These are phyloP conservation scores for Hyphantria cunea DNA, from an alignment of 1,140 invertebrate genomes.

Conservation along the genomic window DNA sequence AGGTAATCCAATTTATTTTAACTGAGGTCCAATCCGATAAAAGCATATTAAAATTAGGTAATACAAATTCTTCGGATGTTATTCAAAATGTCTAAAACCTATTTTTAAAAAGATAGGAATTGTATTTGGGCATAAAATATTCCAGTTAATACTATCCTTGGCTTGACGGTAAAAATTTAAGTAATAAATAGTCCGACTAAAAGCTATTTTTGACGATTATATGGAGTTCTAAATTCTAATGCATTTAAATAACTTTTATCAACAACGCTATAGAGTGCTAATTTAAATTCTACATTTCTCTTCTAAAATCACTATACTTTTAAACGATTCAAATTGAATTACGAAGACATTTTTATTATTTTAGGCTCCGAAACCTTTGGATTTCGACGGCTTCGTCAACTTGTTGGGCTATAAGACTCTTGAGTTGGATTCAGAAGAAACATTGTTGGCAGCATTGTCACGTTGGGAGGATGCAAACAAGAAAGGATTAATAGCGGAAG, in stretches of 20 bases:
- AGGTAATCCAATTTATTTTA: slow-evolving; percentile 32
- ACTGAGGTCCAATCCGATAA: slow-evolving; percentile 14
- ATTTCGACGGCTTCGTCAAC: slow-evolving; percentile 84
- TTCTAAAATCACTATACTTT: no score
- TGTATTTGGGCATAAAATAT: no score
- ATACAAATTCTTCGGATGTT: not conserved
- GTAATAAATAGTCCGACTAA: no score
- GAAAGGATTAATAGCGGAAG: slow-evolving; percentile 82
- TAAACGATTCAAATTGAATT: no score
- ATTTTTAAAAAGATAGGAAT: not conserved
- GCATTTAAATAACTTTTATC: no score
- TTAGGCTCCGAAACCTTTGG: slow-evolving; percentile 81
- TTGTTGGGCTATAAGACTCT: slow-evolving; percentile 83
- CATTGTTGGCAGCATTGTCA: slow-evolving; percentile 82
- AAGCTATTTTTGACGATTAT: no score
- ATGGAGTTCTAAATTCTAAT: no score
- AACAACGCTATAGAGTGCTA: no score
- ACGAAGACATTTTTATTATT: slow-evolving; percentile 23
- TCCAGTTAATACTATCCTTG: no score
- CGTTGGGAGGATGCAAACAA: slow-evolving; percentile 84
- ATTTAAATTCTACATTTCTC: no score
- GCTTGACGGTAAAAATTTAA: not conserved
- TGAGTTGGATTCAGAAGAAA: slow-evolving; percentile 84
- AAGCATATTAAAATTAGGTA: slow-evolving; percentile 23
- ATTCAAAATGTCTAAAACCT: slow-evolving; percentile 9